Evolutionary conservation across 1,140 invertebrate genomes (phyloP).

Genomic region (Portunus trituberculatus): DNA sequence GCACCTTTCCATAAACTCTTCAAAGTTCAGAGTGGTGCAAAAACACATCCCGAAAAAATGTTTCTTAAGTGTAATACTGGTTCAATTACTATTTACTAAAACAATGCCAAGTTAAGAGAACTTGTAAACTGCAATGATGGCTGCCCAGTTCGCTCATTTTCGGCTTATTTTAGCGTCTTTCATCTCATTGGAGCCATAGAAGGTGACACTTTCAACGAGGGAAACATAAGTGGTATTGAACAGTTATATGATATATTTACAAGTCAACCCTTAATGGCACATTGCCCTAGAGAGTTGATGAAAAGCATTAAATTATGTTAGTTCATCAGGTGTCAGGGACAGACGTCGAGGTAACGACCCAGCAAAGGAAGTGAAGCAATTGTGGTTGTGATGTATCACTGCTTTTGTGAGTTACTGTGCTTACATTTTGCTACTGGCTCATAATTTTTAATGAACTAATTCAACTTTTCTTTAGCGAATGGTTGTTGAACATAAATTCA

Average conservation of each 20-base stretch:
- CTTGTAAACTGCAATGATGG: conserved; percentile 1
- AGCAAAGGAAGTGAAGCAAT: background rate
- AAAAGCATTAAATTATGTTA: background rate
- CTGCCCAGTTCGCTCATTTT: conserved; percentile 5
- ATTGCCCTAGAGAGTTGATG: background rate
- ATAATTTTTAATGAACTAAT: no score
- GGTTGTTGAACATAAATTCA: no score
- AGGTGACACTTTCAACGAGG: background rate
- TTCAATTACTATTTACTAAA: conserved; percentile 24
- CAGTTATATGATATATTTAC: background rate
- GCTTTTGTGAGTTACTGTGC: background rate
- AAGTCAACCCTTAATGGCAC: background rate
- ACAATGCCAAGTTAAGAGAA: conserved; percentile 22
- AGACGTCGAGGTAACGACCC: background rate
- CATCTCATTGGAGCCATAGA: conserved; percentile 12
- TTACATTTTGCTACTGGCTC: no score
- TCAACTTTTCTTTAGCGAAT: no score
- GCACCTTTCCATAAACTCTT: background rate
- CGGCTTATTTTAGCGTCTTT: conserved; percentile 6
- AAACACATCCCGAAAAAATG: background rate
- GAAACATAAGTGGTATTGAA: background rate
- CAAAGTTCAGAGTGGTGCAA: background rate
- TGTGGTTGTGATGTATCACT: background rate
- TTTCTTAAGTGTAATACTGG: conserved; percentile 23
- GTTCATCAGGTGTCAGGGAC: background rate